Percentiles rank a stretch among this genome's conserved stretches.
These are phyloP conservation scores for Polydrusus cervinus DNA, from an alignment of 2,888 invertebrate genomes.

Conservation along the genomic window DNA sequence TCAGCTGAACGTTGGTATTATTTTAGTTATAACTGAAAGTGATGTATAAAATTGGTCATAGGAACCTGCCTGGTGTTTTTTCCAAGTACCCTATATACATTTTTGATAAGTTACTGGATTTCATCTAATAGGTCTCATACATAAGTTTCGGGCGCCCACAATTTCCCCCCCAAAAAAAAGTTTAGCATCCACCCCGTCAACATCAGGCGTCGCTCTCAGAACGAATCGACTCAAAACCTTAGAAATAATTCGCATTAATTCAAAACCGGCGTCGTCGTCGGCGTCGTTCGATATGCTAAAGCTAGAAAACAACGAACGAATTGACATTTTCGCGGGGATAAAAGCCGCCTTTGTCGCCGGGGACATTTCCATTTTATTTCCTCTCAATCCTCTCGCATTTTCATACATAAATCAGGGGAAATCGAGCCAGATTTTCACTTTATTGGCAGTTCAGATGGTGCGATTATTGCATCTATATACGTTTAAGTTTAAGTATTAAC, in stretches of 20 bases:
- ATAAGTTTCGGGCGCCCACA: not conserved
- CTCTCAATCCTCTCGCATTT: constrained; percentile 47
- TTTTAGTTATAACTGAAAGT: no score
- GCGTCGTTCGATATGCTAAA: constrained; percentile 45
- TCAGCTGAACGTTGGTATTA: no score
- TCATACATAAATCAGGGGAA: constrained; percentile 33
- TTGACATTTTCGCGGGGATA: constrained; percentile 47
- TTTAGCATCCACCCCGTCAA: constrained; percentile 12
- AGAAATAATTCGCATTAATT: constrained; percentile 54
- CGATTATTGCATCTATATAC: constrained; percentile 43
- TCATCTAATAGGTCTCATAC: not conserved
- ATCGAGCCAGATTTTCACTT: constrained; percentile 43
- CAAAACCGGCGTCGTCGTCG: constrained; percentile 39
- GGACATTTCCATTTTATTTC: constrained; percentile 55
- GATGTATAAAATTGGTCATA: no score
- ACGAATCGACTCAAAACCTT: constrained; percentile 39
- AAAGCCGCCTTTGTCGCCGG: constrained; percentile 30
- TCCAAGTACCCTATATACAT: no score
- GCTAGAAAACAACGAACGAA: constrained; percentile 50
- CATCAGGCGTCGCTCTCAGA: constrained; percentile 22
- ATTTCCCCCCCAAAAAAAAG: not conserved
- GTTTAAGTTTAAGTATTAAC: not conserved
- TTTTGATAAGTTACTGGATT: no score
- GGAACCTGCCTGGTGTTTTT: no score
- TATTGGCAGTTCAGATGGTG: constrained; percentile 38